A percentile compares a stretch with the other conserved stretches of the same genome.
Evolutionary conservation across 2,888 invertebrate species (phyloP).

Genomic region (Catocala sponsa): DNA sequence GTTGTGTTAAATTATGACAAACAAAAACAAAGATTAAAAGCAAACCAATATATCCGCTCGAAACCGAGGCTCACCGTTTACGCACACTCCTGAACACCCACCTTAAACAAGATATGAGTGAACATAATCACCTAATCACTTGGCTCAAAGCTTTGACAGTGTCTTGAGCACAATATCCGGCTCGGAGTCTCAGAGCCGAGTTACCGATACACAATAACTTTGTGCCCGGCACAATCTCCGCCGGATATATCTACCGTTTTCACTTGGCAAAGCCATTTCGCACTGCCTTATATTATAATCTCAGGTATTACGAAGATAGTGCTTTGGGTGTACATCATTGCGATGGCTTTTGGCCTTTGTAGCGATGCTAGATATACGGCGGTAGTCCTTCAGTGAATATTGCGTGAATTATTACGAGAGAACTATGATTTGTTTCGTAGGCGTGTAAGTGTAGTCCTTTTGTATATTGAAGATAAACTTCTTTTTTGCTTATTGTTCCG

Average conservation of each 20-base stretch:
- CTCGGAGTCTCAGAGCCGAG: slow-evolving; percentile 27
- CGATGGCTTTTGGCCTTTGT: slow-evolving; percentile 13
- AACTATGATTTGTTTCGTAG: too few relatives aligned
- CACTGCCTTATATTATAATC: slow-evolving; percentile 42
- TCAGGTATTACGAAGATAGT: slow-evolving; percentile 31
- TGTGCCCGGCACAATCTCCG: slow-evolving; percentile 59
- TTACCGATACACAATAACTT: slow-evolving; percentile 56
- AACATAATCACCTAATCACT: slow-evolving; percentile 43
- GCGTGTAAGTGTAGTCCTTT: too few relatives aligned
- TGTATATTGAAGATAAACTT: too few relatives aligned
- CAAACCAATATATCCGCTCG: background rate
- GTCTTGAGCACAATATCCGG: slow-evolving; percentile 52
- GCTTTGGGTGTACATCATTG: slow-evolving; percentile 8
- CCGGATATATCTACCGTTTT: slow-evolving; percentile 42
- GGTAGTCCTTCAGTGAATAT: too few relatives aligned
- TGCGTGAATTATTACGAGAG: too few relatives aligned
- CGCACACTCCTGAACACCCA: slow-evolving; percentile 1
- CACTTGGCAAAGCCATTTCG: slow-evolving; percentile 36
- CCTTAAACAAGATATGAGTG: slow-evolving; percentile 6
- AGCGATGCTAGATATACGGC: background rate
- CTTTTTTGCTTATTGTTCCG: too few relatives aligned
- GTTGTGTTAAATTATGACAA: too few relatives aligned
- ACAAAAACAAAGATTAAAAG: slow-evolving; percentile 9
- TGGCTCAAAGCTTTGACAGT: slow-evolving; percentile 42
- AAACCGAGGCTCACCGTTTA: background rate